These are phyloP conservation scores for Pungitius pungitius DNA, from an alignment of 2,113 vertebrate genomes.

Conservation along the genomic window DNA sequence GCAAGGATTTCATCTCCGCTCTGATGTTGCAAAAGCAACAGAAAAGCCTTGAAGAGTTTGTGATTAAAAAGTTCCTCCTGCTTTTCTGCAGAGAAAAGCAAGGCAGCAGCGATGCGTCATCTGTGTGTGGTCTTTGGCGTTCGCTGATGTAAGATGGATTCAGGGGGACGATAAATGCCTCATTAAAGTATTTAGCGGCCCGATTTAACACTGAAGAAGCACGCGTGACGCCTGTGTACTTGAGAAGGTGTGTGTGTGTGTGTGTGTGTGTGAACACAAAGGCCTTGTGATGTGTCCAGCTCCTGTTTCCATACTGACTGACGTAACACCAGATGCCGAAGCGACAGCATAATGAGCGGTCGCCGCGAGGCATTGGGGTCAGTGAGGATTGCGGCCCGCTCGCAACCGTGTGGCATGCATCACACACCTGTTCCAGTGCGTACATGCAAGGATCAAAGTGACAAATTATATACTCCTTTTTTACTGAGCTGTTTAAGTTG, in stretches of 20 bases:
- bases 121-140: slow-evolving; percentile 60
- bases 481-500: not conserved
- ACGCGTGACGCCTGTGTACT: not conserved
- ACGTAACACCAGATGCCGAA: slow-evolving; percentile 37
- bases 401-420: not conserved
- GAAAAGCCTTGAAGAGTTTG: slow-evolving; percentile 9
- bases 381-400: slow-evolving; percentile 19
- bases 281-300: slow-evolving; percentile 8
- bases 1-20: slow-evolving; percentile 25
- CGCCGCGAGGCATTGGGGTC: slow-evolving; percentile 31
- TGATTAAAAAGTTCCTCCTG: slow-evolving; percentile 30
- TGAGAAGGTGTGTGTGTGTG: not conserved
- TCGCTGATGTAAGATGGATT: slow-evolving; percentile 40
- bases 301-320: slow-evolving; percentile 42
- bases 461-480: not conserved
- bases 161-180: slow-evolving; percentile 53
- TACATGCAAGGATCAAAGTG: not conserved
- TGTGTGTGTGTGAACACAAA: not conserved
- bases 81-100: slow-evolving; percentile 34
- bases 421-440: slow-evolving; percentile 10
- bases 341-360: slow-evolving; percentile 38
- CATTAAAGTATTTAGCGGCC: slow-evolving; percentile 64
- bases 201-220: slow-evolving; percentile 53
- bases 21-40: slow-evolving; percentile 28
- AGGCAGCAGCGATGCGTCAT: slow-evolving; percentile 22